A percentile compares a stretch with the other conserved stretches of the same genome.
phyloP scores from a whole-genome alignment of 2,797 vertebrate genomes.

The Hemibagrus guttatus region DNA sequence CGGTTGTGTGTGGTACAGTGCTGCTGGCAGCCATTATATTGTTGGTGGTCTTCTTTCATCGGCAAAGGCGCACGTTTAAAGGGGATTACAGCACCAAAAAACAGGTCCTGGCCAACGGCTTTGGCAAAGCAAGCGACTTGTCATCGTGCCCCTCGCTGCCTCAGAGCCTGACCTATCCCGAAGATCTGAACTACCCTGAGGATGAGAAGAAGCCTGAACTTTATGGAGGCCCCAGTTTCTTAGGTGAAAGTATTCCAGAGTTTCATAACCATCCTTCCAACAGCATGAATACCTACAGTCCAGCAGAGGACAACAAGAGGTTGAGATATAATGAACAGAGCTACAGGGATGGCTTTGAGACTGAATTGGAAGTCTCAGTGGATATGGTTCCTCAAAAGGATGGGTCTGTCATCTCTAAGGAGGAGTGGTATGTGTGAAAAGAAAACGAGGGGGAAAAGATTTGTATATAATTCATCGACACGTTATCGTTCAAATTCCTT shows the following conservation, averaged over 20 bases:
- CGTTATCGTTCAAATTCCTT: not conserved
- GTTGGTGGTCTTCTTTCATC: constrained; percentile 77
- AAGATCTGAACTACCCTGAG: constrained; percentile 71
- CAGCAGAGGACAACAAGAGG: constrained; percentile 76
- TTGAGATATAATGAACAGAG: constrained; percentile 77
- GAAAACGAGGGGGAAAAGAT: not conserved
- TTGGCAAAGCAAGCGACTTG: constrained; percentile 78
- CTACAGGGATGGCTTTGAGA: constrained; percentile 81
- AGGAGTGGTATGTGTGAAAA: constrained; percentile 88
- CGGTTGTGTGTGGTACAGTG: constrained; percentile 78
- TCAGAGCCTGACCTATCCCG: constrained; percentile 81
- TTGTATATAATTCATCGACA: constrained; percentile 9
- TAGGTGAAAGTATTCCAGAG: constrained; percentile 78
- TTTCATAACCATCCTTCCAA: constrained; percentile 68
- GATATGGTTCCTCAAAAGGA: constrained; percentile 87
- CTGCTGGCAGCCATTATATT: constrained; percentile 77
- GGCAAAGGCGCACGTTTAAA: constrained; percentile 84
- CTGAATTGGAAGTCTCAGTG: constrained; percentile 82
- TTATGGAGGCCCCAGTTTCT: constrained; percentile 73
- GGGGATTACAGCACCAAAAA: constrained; percentile 89
- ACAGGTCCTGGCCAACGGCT: constrained; percentile 83
- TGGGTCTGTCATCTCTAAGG: constrained; percentile 87
- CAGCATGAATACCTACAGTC: constrained; percentile 80
- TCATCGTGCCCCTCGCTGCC: constrained; percentile 77
- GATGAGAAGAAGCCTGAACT: constrained; percentile 82